phyloP scores from a whole-genome alignment of 1,140 invertebrate genomes.

The Neodiprion lecontei region DNA sequence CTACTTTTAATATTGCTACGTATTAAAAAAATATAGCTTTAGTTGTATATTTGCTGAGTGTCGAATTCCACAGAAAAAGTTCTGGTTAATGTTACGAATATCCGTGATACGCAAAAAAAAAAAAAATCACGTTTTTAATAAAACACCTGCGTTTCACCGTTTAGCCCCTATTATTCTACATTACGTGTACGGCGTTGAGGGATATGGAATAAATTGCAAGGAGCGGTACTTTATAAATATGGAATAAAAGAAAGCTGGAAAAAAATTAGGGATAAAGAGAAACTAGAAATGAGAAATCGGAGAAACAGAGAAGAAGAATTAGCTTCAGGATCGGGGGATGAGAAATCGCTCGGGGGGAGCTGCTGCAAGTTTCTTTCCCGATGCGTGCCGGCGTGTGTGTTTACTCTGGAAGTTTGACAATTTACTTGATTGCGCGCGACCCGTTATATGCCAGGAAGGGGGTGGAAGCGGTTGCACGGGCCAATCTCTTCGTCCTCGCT shows the following conservation, averaged over 20 bases:
- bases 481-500: not conserved
- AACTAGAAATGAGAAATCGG: too few species aligned
- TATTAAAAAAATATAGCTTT: too few species aligned
- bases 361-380: not conserved
- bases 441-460: not conserved
- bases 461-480: not conserved
- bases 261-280: not conserved
- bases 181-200: not conserved
- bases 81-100: too few species aligned
- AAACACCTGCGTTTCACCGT: not conserved
- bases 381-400: not conserved
- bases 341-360: too few species aligned
- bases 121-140: too few species aligned
- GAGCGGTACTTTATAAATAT: not conserved
- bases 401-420: constrained; percentile 15
- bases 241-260: not conserved
- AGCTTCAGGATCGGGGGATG: not conserved
- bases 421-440: constrained; percentile 10
- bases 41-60: too few species aligned
- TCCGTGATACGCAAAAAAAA: too few species aligned
- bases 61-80: too few species aligned
- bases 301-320: too few species aligned
- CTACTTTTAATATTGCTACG: too few species aligned
- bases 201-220: not conserved
- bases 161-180: not conserved